Base-by-base conservation (phyloP, 2,888 invertebrate genomes). In the Lacanobia oleracea region DNA sequence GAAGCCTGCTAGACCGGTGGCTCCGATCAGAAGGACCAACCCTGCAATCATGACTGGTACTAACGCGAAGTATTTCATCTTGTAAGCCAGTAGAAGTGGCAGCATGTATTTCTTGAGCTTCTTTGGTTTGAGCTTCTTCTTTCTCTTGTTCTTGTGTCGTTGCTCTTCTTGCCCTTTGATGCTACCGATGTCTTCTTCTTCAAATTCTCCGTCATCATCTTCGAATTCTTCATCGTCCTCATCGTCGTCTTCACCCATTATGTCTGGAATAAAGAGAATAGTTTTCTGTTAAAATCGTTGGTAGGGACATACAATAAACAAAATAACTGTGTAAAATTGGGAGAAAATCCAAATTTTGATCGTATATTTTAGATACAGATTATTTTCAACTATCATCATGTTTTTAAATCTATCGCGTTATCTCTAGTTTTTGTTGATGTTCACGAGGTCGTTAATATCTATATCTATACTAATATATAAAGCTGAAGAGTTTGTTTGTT, bases 1-100 rank as follows among this genome's bases (percentile, higher is more conserved):
- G 94, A 98, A 98, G 80, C 98, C 98, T 27, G 98, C 98, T 73
- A 98, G 91, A 23, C 98, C 98, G 0, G 98, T 98, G 0, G 98
- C 97, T 75, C 98, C 98, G 7, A 98, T 97, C 63, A 98, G 91
- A 12, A 98, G 93, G 1, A 98, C 94, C 33, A 98, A 92, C 9
- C 97, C 97, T 66, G 98, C 97, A 81, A 98, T 96, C 90, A 98
- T 91, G 0, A 98, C 96, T 1, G 98, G 98, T 53, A 98, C 97
- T 67, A 98, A 90, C 1, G 98, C 97, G 85, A 98, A 97, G 91
- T 98, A 98, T 91, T 98, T 98, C 89, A 98, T 93, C 92, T 98
- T 98, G 92, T 98, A 98, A 0, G 98, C 98, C 86, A 98, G 88
- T 45, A 98, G 94, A 23, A 98, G 94, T 0, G 98, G 98, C 86